Evolutionary conservation across 2,888 invertebrate genomes (phyloP).

Genomic region (Eucera pruinosa): DNA sequence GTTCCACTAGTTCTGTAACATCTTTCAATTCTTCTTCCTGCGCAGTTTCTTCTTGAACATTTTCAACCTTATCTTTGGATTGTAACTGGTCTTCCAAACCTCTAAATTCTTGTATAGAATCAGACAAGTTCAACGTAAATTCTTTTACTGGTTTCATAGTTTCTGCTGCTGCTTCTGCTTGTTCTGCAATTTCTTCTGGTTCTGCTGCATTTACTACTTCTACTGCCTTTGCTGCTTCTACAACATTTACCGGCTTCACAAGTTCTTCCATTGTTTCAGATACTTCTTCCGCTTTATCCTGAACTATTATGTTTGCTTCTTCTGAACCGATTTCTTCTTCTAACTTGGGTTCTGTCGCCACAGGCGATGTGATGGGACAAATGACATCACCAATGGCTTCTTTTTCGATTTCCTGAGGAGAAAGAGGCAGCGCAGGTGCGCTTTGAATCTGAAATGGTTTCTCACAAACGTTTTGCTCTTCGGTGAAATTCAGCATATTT

Average conservation of each 20-base stretch:
- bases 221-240: neutral
- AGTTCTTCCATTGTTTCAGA: neutral
- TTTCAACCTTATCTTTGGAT: conserved; percentile 54
- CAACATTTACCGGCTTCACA: neutral
- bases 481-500: conserved; percentile 31
- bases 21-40: neutral
- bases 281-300: neutral
- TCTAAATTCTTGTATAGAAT: conserved; percentile 79
- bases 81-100: conserved; percentile 75
- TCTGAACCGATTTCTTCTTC: neutral
- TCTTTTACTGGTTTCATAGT: neutral
- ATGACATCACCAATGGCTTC: conserved; percentile 14
- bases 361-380: conserved; percentile 5
- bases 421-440: conserved; percentile 14
- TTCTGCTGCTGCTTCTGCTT: neutral
- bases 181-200: neutral
- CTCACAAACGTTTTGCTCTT: conserved; percentile 11
- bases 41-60: conserved; percentile 7
- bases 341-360: neutral
- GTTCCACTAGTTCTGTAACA: neutral
- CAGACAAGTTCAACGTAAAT: conserved; percentile 70
- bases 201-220: neutral
- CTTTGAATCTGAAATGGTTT: neutral
- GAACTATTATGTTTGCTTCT: neutral
- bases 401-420: conserved; percentile 12